Base-by-base conservation (phyloP, 1,140 invertebrate species). In the Macrostomum lignano region DNA sequence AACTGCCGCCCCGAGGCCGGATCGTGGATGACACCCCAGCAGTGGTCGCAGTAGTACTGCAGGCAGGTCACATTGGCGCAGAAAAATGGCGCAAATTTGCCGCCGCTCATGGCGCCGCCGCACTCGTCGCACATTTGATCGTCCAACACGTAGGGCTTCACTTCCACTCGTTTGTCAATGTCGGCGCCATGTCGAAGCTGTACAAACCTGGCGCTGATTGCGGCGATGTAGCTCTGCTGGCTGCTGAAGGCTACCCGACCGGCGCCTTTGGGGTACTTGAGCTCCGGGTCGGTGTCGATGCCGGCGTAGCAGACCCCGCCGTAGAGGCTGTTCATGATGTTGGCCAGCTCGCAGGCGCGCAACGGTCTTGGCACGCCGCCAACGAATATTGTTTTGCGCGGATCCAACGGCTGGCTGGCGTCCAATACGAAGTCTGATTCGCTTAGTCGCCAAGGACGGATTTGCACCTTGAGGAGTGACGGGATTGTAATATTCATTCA, bases 91-190 rank as follows among this genome's bases (percentile, higher is more conserved):
- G 86, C 86, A 57, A 91, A 93, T 61, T 91, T 91, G 28, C 81
- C 79, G 36, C 76, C 76, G 58, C 86, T 94, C 19, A 84, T 69
- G 37, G 78, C 73, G 30, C 88, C 88, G 53, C 88, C 77, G 62
- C 88, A 98, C 61, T 94, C 86, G 58, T 96, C 88, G 60, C 88
- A 98, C 73, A 93, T 84, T 63, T 96, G 88, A 62, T 98, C 88
- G 61, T 96, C 88, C 45, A 96, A 62, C 25, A 96, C 86, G 54
- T 96, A 96, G 28, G 88, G 88, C 60, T 96, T 96, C 36, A 96
- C 82, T 65, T 84, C 73, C 40, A n/a, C n/a, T n/a, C 88, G 68
- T 63, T 98, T 98, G 56, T 94, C 84, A 44, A 93, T 94, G 55
- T 96, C 91, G 20, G 24, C n/a, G 20, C 26, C n/a, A 60, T 96